phyloP scores from a whole-genome alignment of 2,888 invertebrate genomes.

The Merodon equestris region DNA sequence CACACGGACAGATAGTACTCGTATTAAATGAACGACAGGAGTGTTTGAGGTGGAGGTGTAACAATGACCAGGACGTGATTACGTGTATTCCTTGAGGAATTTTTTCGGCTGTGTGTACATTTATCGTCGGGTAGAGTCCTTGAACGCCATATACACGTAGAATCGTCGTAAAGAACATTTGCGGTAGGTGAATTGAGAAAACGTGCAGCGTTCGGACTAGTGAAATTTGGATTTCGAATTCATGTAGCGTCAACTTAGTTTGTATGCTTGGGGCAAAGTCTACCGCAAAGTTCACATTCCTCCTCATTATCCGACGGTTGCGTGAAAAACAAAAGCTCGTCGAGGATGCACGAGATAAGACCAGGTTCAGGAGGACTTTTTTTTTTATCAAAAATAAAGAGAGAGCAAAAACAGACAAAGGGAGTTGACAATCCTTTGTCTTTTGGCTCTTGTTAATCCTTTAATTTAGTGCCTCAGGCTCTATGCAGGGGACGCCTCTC shows the following conservation, averaged over 20 bases:
- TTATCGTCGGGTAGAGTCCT: constrained; percentile 16
- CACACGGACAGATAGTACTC: constrained; percentile 41
- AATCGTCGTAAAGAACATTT: constrained; percentile 35
- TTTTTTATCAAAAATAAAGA: too few relatives aligned
- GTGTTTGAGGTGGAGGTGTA: constrained; percentile 24
- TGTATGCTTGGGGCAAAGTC: too few relatives aligned
- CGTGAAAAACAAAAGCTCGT: too few relatives aligned
- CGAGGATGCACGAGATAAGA: too few relatives aligned
- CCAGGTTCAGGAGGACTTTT: too few relatives aligned
- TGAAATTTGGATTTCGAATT: not conserved
- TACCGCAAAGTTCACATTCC: not conserved
- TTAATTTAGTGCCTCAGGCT: constrained; percentile 8
- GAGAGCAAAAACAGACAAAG: too few relatives aligned
- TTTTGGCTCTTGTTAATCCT: constrained; percentile 2
- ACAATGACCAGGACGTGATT: constrained; percentile 54
- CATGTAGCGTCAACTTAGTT: not conserved
- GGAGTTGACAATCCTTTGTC: too few relatives aligned
- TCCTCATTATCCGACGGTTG: too few relatives aligned
- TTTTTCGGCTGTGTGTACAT: not conserved
- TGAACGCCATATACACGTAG: constrained; percentile 30
- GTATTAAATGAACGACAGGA: constrained; percentile 38
- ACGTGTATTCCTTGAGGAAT: constrained; percentile 7
- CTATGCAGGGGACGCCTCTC: too few relatives aligned
- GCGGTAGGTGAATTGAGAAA: constrained; percentile 12
- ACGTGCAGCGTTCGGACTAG: constrained; percentile 7